phyloP scores from a whole-genome alignment of 2,797 vertebrate species.

The Urosaurus nigricauda region DNA sequence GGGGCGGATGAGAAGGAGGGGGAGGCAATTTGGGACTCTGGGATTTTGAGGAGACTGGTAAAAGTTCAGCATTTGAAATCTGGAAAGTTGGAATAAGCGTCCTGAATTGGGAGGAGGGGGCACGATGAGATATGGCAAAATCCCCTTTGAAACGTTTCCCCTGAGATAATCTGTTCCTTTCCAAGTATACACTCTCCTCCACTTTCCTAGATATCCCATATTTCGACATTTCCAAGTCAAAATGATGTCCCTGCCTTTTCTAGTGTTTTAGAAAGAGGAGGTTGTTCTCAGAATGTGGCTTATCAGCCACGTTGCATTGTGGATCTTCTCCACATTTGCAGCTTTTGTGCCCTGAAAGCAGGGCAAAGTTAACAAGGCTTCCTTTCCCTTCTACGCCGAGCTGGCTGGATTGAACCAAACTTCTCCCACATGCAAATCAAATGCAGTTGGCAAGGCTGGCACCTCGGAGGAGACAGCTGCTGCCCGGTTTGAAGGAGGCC shows the following conservation, averaged over 20 bases:
- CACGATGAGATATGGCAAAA: background rate
- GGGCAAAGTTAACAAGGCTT: background rate
- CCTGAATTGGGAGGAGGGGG: background rate
- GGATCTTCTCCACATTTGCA: background rate
- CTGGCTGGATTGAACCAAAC: background rate
- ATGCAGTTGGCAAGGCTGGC: slow-evolving; percentile 66
- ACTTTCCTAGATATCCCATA: background rate
- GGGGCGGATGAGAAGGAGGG: slow-evolving; percentile 9
- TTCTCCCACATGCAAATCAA: slow-evolving; percentile 23
- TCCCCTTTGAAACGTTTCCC: background rate
- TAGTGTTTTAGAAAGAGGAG: background rate
- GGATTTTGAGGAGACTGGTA: slow-evolving; percentile 48
- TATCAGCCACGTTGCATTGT: too few relatives aligned
- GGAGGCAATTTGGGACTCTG: slow-evolving; percentile 19
- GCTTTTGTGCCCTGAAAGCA: background rate
- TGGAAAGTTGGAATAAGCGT: slow-evolving; percentile 45
- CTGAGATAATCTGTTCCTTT: slow-evolving; percentile 6
- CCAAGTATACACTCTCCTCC: background rate
- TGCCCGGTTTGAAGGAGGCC: slow-evolving; percentile 68
- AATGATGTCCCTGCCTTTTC: background rate
- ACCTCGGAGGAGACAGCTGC: slow-evolving; percentile 70
- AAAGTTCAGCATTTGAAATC: slow-evolving; percentile 33
- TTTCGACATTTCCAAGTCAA: background rate
- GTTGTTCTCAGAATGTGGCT: background rate
- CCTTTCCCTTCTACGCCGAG: background rate